Conservation (phyloP, 2,113 vertebrate genomes). For the Hippocampus mohnikei region DNA sequence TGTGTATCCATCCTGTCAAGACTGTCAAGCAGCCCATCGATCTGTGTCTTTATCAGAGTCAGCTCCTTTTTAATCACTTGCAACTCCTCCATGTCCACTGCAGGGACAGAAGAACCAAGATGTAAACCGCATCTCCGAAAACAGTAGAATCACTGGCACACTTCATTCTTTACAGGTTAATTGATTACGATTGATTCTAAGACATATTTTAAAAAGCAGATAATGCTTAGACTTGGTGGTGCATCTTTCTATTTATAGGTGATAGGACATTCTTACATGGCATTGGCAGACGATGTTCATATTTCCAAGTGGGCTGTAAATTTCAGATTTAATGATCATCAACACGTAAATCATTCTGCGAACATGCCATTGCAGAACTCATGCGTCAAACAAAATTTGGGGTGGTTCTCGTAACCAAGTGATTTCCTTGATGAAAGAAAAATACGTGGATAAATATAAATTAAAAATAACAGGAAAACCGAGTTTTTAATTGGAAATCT, state of each 20-base stretch:
- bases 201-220: not conserved
- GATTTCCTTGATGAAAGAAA: too few relatives aligned
- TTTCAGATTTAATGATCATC: too few relatives aligned
- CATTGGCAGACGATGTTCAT: too few relatives aligned
- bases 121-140: not conserved
- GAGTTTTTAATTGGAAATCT: not conserved
- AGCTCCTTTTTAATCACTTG: conserved; percentile 83
- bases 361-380: too few relatives aligned
- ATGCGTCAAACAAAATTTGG: too few relatives aligned
- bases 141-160: not conserved
- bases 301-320: too few relatives aligned
- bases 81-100: conserved; percentile 80
- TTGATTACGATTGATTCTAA: not conserved
- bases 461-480: too few relatives aligned
- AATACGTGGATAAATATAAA: too few relatives aligned
- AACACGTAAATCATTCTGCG: too few relatives aligned
- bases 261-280: too few relatives aligned
- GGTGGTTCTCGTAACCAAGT: too few relatives aligned
- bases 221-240: not conserved
- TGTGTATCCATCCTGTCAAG: conserved; percentile 82
- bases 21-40: conserved; percentile 82
- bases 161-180: not conserved
- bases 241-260: not conserved
- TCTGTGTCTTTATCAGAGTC: conserved; percentile 86
- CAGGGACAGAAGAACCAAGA: conserved; percentile 8